These are phyloP conservation scores for Vulpes ferrilata DNA, from an alignment of 2,113 vertebrate genomes.

Conservation along the genomic window DNA sequence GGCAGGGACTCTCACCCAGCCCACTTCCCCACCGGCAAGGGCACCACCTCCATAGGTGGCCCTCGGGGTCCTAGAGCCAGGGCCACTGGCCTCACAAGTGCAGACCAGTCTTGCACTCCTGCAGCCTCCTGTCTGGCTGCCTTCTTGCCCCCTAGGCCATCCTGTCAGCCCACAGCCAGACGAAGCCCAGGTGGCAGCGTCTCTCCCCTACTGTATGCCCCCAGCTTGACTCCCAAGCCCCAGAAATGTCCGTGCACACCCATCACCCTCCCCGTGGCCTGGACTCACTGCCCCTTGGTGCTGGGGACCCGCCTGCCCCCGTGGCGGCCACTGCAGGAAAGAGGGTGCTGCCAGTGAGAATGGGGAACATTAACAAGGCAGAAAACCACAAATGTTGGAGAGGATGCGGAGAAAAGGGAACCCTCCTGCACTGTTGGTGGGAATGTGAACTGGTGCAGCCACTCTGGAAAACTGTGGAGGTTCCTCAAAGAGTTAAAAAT, in stretches of 20 bases:
- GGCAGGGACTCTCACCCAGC: background rate
- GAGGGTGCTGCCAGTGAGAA: too few relatives aligned
- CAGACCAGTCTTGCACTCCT: background rate
- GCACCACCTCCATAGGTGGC: rapidly evolving
- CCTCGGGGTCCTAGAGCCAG: background rate
- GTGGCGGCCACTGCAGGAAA: background rate
- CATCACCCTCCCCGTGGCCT: background rate
- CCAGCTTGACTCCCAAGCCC: background rate
- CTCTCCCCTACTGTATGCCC: too few relatives aligned
- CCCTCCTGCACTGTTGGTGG: too few relatives aligned
- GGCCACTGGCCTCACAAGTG: too few relatives aligned
- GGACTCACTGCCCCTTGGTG: background rate
- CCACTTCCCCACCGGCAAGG: background rate
- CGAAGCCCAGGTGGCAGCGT: background rate
- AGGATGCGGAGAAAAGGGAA: too few relatives aligned
- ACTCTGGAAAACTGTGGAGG: too few relatives aligned
- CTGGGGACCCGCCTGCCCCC: rapidly evolving
- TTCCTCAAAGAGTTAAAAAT: too few relatives aligned
- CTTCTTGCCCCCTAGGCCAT: too few relatives aligned
- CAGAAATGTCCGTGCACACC: background rate
- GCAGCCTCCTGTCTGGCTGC: background rate
- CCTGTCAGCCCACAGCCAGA: background rate
- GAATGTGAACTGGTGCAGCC: too few relatives aligned
- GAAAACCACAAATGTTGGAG: too few relatives aligned
- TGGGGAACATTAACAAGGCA: too few relatives aligned